Evolutionary conservation across 1,140 invertebrate genomes (phyloP), one percentile per base, ranked within the genome.

Genomic region (Subanguina moxae): DNA sequence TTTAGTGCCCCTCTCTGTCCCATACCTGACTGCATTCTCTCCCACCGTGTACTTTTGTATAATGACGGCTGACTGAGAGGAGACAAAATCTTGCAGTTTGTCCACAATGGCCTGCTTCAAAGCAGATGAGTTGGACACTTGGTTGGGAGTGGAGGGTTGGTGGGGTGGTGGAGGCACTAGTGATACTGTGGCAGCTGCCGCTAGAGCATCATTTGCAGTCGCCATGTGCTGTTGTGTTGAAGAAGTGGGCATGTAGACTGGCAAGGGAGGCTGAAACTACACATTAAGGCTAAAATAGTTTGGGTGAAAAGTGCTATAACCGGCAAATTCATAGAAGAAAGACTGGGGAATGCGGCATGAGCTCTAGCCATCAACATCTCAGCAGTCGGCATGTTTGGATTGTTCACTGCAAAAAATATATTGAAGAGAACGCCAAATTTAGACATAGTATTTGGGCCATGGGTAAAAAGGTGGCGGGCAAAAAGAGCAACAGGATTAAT

Each of bases 21-120:
- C 56, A 28, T 74, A 58, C 43, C 69, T 70, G 15, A n/a, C 11
- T 1, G 64, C 48, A 1, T 62, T 38, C 15, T 56, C 27, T 17
- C 57, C 68, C n/a, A 28, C 45, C 11, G 57, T n/a, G 38, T 45
- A 70, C 30, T 70, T 70, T n/a, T 59, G 67, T 9, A 70, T 42
- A 46, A 70, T 59, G 3, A 59, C 17, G 19, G 58, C 70, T 11
- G 68, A 57, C 25, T 70, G 67, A 19, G n/a, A 30, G 45, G 42
- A 68, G 1, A 70, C 64, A 9, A 27, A 65, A 1, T 64, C 27
- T 21, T 62, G 23, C 21, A 59, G 43, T 63, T 46, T 23, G 19
- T 56, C 48, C 45, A 62, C n/a, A 27, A 52, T 61, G 19, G 19
- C 23, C 25, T 56, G 52, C 11, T 56, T 65, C 64, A 61, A 27